Evolutionary conservation across 1,140 invertebrate genomes (phyloP).

Genomic region (Magallana gigas): DNA sequence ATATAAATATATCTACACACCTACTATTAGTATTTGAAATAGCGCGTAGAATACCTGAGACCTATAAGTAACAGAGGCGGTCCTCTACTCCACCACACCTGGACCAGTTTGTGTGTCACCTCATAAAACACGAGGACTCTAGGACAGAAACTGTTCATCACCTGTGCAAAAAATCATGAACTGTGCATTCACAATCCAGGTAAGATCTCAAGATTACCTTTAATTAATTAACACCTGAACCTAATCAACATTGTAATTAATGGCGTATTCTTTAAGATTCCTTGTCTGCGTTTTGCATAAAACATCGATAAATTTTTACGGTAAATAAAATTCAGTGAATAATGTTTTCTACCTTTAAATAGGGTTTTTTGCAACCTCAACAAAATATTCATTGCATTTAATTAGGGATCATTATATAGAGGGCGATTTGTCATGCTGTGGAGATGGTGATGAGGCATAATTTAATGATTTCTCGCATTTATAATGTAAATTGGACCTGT

Average conservation of each 20-base stretch:
- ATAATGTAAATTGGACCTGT: background rate
- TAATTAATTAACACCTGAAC: slow-evolving; percentile 8
- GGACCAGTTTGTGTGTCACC: background rate
- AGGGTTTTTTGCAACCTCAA: background rate
- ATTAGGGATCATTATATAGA: background rate
- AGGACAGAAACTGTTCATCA: background rate
- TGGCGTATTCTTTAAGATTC: background rate
- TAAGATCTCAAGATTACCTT: background rate
- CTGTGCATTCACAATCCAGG: background rate
- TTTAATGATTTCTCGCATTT: background rate
- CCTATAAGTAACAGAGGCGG: background rate
- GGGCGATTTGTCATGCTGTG: background rate
- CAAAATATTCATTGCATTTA: background rate
- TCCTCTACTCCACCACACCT: background rate
- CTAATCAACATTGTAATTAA: background rate
- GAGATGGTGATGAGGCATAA: slow-evolving; percentile 8
- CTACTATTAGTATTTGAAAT: background rate
- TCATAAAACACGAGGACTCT: background rate
- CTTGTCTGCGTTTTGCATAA: background rate
- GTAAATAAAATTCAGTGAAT: slow-evolving; percentile 7
- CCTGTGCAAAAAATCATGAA: background rate
- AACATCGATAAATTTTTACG: background rate
- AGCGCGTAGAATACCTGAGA: background rate
- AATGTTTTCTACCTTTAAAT: background rate
- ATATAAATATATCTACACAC: background rate